phyloP scores from a whole-genome alignment of 2,888 invertebrate genomes.

The Oasisia sp. region DNA sequence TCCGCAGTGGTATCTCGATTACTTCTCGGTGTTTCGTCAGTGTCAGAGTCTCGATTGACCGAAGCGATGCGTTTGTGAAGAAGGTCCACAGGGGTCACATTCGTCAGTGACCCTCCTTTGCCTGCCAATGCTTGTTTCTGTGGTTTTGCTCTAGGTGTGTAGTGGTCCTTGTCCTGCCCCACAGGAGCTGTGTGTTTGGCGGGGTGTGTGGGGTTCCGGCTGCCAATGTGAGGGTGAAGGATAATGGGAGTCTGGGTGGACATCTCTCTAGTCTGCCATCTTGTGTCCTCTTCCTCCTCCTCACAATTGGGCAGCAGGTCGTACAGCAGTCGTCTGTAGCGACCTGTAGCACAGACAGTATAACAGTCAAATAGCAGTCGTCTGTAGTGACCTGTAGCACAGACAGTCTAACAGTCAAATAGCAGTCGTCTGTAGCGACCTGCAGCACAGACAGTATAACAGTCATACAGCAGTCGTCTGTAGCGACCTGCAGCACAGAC shows the following conservation, averaged over 20 bases:
- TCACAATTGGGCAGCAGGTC: slow-evolving; percentile 3
- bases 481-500: no score
- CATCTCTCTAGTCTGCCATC: background rate
- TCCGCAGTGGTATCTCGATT: background rate
- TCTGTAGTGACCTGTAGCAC: no score
- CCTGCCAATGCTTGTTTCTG: background rate
- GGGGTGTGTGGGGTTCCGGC: background rate
- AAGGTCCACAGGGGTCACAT: background rate
- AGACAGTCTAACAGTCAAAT: no score
- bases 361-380: no score
- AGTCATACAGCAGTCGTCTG: no score
- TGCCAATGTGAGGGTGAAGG: background rate
- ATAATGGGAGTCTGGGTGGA: background rate
- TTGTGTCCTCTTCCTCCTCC: background rate
- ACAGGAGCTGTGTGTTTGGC: no score
- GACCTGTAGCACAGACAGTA: background rate
- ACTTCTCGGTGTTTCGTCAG: background rate
- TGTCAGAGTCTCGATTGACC: background rate
- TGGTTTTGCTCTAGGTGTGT: background rate
- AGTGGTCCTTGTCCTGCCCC: background rate
- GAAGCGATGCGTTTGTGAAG: background rate
- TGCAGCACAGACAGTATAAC: no score
- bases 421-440: no score
- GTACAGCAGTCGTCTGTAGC: background rate
- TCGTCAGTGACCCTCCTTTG: background rate